Conservation (phyloP, 2,113 vertebrate species). For the Reinhardtius hippoglossoides region DNA sequence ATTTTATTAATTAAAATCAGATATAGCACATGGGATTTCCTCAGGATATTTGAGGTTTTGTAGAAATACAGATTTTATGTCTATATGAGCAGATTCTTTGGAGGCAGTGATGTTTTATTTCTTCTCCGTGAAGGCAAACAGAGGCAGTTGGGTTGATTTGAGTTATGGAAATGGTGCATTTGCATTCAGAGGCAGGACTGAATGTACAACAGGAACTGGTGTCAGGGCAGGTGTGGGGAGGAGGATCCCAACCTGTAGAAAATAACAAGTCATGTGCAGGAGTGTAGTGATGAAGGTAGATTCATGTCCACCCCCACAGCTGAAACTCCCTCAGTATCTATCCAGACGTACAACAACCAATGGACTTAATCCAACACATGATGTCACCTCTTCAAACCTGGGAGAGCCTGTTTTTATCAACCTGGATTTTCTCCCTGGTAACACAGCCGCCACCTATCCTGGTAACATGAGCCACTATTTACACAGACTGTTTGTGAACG, state of each 20-base stretch:
- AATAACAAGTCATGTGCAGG: neutral
- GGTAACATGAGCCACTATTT: slow-evolving; percentile 77
- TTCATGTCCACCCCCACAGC: neutral
- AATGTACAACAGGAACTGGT: slow-evolving; percentile 43
- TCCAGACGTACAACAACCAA: slow-evolving; percentile 20
- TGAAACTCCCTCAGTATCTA: neutral
- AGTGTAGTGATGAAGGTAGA: neutral
- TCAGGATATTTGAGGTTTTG: neutral
- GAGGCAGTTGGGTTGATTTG: slow-evolving; percentile 77
- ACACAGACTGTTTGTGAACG: slow-evolving; percentile 71
- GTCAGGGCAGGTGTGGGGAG: slow-evolving; percentile 30
- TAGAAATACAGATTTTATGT: neutral
- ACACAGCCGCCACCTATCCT: slow-evolving; percentile 57
- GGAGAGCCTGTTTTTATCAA: slow-evolving; percentile 58
- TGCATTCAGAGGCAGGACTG: slow-evolving; percentile 72
- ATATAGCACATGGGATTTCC: neutral
- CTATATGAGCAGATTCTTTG: neutral
- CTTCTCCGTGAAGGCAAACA: slow-evolving; percentile 16
- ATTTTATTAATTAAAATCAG: neutral
- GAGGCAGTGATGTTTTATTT: slow-evolving; percentile 9
- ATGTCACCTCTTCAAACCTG: slow-evolving; percentile 64
- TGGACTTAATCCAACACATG: slow-evolving; percentile 59
- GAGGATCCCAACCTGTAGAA: slow-evolving; percentile 9
- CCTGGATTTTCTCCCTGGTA: slow-evolving; percentile 48
- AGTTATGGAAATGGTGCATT: slow-evolving; percentile 80